Conservation (phyloP, 2,888 invertebrate genomes). For the Lamellibrachia satsuma region DNA sequence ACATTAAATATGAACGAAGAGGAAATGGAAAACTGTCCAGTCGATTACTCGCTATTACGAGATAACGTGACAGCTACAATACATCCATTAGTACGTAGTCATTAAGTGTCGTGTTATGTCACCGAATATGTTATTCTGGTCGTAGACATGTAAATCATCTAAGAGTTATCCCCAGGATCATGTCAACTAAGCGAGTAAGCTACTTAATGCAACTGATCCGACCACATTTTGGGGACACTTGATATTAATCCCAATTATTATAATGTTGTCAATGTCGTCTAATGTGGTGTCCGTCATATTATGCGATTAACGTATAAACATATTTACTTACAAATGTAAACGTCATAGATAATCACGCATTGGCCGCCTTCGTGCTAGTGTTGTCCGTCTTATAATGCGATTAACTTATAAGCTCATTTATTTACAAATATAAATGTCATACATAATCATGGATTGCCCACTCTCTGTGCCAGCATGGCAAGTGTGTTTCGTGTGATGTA, state of each 20-base stretch:
- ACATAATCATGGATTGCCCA: background rate
- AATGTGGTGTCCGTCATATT: background rate
- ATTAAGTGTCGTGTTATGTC: background rate
- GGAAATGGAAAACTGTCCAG: background rate
- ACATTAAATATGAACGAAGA: background rate
- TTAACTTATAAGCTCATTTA: background rate
- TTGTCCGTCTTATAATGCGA: background rate
- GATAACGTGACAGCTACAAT: background rate
- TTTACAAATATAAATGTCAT: background rate
- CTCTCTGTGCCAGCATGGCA: background rate
- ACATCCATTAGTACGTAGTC: background rate
- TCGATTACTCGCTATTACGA: background rate
- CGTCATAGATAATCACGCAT: background rate
- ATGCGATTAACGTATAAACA: background rate
- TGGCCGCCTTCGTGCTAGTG: background rate
- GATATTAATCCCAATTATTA: background rate
- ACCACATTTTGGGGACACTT: background rate
- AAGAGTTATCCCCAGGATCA: too few species aligned
- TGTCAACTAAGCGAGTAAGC: background rate
- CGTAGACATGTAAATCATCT: too few species aligned
- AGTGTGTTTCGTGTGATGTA: background rate
- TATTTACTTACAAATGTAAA: background rate
- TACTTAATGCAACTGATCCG: background rate
- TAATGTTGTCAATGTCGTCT: background rate
- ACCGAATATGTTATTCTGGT: background rate